Evolutionary conservation across 2,113 vertebrate genomes (phyloP).

Genomic region (Lophura nycthemera): DNA sequence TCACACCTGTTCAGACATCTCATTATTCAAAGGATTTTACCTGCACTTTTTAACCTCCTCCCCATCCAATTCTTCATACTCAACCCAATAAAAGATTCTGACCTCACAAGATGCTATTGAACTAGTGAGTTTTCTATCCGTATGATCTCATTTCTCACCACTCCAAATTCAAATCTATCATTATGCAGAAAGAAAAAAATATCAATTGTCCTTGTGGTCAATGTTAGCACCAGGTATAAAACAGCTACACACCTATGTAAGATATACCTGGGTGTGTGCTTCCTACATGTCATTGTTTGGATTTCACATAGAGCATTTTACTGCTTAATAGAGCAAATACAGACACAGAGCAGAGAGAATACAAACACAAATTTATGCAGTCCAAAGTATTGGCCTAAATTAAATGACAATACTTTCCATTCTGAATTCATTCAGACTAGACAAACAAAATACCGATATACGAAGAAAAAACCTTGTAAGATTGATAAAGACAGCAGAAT

Average conservation of each 20-base stretch:
- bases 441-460: constrained; percentile 74
- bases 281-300: not conserved
- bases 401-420: constrained; percentile 61
- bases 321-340: constrained; percentile 18
- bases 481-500: constrained; percentile 73
- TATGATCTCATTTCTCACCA: not conserved
- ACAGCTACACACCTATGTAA: not conserved
- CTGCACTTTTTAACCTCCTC: not conserved
- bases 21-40: not conserved
- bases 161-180: not conserved
- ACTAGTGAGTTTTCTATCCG: not conserved
- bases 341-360: not conserved
- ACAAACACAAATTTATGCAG: constrained; percentile 51
- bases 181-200: not conserved
- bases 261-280: not conserved
- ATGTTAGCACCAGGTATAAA: not conserved
- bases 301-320: not conserved
- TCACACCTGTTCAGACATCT: not conserved
- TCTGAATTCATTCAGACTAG: constrained; percentile 60
- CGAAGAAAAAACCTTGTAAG: constrained; percentile 64
- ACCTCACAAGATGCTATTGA: not conserved
- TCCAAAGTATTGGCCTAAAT: constrained; percentile 39
- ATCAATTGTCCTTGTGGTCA: not conserved
- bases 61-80: not conserved
- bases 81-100: not conserved